Percentiles rank a stretch among this genome's conserved stretches.
These are phyloP conservation scores for Mythimna impura DNA, from an alignment of 2,888 invertebrate species.

Conservation along the genomic window DNA sequence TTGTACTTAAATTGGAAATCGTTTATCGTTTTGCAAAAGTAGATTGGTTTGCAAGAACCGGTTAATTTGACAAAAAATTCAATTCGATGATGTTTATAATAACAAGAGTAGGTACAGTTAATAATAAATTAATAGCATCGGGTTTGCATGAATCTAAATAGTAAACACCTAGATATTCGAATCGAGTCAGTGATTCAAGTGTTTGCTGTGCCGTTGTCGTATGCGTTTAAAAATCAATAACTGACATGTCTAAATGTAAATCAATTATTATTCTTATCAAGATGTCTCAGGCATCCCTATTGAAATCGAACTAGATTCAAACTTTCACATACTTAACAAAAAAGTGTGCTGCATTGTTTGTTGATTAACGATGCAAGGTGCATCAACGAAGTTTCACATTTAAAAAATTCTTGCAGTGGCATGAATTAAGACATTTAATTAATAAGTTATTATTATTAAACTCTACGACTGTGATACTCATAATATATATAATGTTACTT, in stretches of 20 bases:
- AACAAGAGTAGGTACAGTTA: background rate
- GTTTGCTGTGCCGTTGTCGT: background rate
- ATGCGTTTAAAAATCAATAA: background rate
- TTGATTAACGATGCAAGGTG: conserved; percentile 69
- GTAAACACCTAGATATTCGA: background rate
- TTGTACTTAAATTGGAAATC: too few species aligned
- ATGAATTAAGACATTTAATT: background rate
- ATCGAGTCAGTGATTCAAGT: background rate
- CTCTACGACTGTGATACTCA: background rate
- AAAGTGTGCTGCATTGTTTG: conserved; percentile 81
- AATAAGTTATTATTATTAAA: background rate
- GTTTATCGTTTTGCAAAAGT: background rate
- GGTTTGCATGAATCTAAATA: background rate
- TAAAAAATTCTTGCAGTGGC: conserved; percentile 31
- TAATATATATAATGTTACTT: background rate
- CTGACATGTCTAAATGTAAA: conserved; percentile 8
- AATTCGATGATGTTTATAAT: background rate
- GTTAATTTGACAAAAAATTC: background rate
- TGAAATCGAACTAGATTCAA: conserved; percentile 76
- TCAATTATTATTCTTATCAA: conserved; percentile 64
- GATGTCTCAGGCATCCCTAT: conserved; percentile 69
- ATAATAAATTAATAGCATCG: background rate
- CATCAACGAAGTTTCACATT: conserved; percentile 67
- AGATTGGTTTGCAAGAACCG: background rate
- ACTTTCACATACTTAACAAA: conserved; percentile 83